phyloP scores from a whole-genome alignment of 2,888 invertebrate species.

The Portevinia maculata region DNA sequence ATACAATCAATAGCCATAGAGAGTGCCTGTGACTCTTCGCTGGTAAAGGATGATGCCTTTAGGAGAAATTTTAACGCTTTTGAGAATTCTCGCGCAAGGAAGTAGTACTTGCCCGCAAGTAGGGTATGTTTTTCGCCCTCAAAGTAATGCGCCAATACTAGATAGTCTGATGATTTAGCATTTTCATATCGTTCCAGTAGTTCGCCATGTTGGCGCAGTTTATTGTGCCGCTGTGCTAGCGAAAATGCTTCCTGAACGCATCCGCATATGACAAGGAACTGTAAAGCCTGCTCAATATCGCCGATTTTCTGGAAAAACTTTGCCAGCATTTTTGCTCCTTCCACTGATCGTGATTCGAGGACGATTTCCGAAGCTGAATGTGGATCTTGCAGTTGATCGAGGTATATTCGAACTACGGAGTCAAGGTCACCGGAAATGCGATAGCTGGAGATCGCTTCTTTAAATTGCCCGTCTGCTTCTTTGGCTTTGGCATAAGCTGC shows the following conservation, averaged over 20 bases:
- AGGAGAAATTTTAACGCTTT: constrained; percentile 93
- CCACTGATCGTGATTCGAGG: constrained; percentile 95
- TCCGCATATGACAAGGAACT: constrained; percentile 96
- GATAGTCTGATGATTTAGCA: constrained; percentile 92
- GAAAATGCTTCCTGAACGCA: constrained; percentile 98
- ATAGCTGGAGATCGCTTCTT: constrained; percentile 95
- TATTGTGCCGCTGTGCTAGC: constrained; percentile 94
- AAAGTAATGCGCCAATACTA: constrained; percentile 94
- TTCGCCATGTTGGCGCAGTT: constrained; percentile 96
- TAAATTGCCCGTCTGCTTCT: constrained; percentile 94
- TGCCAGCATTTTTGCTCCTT: constrained; percentile 98
- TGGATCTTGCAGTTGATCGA: constrained; percentile 96
- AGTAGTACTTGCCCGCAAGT: constrained; percentile 96
- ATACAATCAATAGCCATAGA: constrained; percentile 95
- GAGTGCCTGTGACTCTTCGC: constrained; percentile 93
- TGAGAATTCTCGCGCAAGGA: constrained; percentile 92
- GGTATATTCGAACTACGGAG: constrained; percentile 94
- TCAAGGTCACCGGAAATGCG: constrained; percentile 95
- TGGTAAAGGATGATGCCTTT: constrained; percentile 89
- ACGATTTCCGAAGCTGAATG: constrained; percentile 97
- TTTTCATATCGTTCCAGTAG: constrained; percentile 90
- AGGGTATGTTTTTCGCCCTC: constrained; percentile 94
- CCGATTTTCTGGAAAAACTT: constrained; percentile 95
- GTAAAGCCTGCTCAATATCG: constrained; percentile 96
- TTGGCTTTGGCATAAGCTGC: constrained; percentile 95